These are phyloP conservation scores for Pentamera pediparva DNA, from an alignment of 53 echinoderm and acorn worm species.

Conservation along the genomic window DNA sequence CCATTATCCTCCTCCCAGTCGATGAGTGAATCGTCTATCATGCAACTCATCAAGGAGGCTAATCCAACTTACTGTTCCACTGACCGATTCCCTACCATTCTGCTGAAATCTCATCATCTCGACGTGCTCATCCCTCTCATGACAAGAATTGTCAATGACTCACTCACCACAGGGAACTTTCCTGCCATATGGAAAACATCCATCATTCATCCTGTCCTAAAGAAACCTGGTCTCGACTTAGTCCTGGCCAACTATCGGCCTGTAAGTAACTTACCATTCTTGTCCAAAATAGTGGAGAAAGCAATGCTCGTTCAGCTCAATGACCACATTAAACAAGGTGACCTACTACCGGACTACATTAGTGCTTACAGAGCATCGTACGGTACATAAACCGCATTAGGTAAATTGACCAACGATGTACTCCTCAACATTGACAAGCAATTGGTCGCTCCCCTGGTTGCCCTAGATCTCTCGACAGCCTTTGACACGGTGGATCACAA, in stretches of 20 bases:
- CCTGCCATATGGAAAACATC: constrained; percentile 11
- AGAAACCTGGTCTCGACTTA: constrained; percentile 22
- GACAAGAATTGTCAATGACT: background rate
- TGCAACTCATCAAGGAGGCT: background rate
- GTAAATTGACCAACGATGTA: background rate
- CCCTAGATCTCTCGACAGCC: background rate
- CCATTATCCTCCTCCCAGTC: background rate
- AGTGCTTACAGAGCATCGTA: background rate
- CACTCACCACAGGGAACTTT: background rate
- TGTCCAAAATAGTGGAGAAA: constrained; percentile 7
- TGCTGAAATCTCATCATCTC: background rate
- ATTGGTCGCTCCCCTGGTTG: background rate
- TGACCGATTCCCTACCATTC: background rate
- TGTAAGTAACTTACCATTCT: constrained; percentile 9
- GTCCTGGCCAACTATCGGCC: constrained; percentile 13
- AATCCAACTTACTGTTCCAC: background rate
- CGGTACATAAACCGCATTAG: constrained; percentile 12
- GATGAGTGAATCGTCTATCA: background rate
- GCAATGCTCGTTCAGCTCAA: background rate
- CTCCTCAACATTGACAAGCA: background rate
- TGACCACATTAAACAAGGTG: background rate
- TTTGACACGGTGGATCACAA: constrained; percentile 1
- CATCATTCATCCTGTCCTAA: background rate
- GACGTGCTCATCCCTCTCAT: background rate
- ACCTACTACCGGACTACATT: constrained; percentile 2